Evolutionary conservation across 2,797 vertebrate species (phyloP).

Genomic region (Acanthornis magna): DNA sequence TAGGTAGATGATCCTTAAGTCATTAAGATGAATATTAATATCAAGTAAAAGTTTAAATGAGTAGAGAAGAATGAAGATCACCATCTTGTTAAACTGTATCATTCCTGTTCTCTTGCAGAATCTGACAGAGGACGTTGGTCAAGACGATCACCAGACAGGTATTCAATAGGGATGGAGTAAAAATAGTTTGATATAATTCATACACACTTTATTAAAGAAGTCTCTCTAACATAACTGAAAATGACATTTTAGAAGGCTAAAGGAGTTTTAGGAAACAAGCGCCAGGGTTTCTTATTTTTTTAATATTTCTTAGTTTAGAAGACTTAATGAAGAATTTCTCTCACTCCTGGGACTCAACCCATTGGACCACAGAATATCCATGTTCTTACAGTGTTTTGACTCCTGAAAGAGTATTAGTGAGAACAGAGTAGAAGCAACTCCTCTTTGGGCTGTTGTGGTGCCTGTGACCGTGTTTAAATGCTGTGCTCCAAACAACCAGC

Average conservation of each 20-base stretch:
- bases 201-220: background rate
- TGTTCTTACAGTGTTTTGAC: background rate
- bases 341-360: constrained; percentile 35
- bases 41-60: constrained; percentile 12
- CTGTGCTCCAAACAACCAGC: constrained; percentile 3
- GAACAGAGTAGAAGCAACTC: background rate
- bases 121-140: constrained; percentile 94
- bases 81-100: constrained; percentile 37
- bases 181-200: background rate
- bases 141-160: constrained; percentile 96
- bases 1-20: background rate
- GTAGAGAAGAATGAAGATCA: background rate
- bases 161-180: constrained; percentile 45
- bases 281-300: background rate
- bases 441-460: background rate
- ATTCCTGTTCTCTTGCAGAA: constrained; percentile 81
- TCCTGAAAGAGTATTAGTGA: background rate
- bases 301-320: background rate
- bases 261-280: background rate
- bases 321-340: background rate
- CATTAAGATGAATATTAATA: background rate
- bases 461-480: constrained; percentile 48
- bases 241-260: background rate
- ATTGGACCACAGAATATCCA: background rate
- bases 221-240: background rate